Evolutionary conservation across 2,797 vertebrate genomes (phyloP), one percentile per base, ranked within the genome.

Genomic region (Pseudochaenichthys georgianus): DNA sequence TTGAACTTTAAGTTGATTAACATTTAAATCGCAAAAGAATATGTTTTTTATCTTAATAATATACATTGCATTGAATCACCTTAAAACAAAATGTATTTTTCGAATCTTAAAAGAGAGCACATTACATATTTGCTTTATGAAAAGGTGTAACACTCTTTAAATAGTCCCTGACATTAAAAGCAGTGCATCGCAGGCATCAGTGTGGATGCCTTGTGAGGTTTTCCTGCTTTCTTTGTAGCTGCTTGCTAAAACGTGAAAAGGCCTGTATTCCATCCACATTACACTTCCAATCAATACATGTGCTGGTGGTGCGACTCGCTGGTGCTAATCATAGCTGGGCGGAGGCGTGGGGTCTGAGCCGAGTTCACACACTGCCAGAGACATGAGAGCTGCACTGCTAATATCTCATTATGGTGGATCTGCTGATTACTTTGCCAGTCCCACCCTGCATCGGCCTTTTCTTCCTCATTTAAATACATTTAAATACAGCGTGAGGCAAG

Each of bases 381-480:
- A 84, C 72, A 65, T 21, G 59, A 75, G 81, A 86, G 73, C 80
- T 55, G 68, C 41, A 53, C 41, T 31, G 16, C 78, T 87, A 86
- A 90, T 89, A 89, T 89, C 86, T 93, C 85, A 88, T 92, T 89
- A 90, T 83, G 80, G 74, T 85, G 82, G 79, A 87, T 78, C 67
- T 77, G 76, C 89, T 91, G 89, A 92, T 94, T 93, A 87, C 77
- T 83, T 75, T 84, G 42, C 79, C 58, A 67, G 69, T 85, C 61
- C 81, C 87, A 60, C 75, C 89, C 86, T 70, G 76, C 53, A 63
- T 73, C 69, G 51, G 84, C 88, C 86, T 89, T 89, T 87, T 67
- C 65, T 69, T 80, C 69, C 82, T 85, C 75, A 91, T 93, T 85
- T 93, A 51, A 93, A 94, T 93, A 87, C 53, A 94, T 93, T 90